A percentile compares a stretch with the other conserved stretches of the same genome.
Evolutionary conservation across 1,140 invertebrate species (phyloP).

Genomic region (Myzus persicae): DNA sequence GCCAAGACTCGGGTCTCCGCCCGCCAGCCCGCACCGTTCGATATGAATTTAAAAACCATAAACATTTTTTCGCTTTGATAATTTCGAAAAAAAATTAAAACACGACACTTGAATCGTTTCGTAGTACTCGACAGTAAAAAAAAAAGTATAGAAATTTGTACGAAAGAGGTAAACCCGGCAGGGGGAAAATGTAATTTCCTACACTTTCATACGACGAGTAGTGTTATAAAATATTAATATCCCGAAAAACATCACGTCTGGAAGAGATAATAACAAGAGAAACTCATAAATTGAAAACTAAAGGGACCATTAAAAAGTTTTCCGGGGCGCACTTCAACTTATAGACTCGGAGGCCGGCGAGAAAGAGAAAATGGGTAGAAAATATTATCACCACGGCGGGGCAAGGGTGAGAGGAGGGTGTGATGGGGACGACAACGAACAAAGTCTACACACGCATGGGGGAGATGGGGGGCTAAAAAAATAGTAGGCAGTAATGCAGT

Average conservation of each 20-base stretch:
- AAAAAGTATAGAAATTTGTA: background rate
- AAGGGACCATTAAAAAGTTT: slow-evolving; percentile 57
- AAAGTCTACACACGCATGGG: background rate
- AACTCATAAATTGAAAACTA: slow-evolving; percentile 57
- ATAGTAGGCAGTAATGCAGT: background rate
- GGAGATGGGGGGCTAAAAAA: background rate
- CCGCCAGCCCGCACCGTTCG: background rate
- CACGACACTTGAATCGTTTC: background rate
- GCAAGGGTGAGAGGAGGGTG: background rate
- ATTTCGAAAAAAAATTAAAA: background rate
- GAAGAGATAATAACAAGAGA: slow-evolving; percentile 46
- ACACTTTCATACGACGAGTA: background rate
- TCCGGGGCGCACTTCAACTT: slow-evolving; percentile 37
- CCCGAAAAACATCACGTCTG: slow-evolving; percentile 52
- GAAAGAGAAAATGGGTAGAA: background rate
- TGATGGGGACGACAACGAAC: background rate
- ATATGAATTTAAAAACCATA: background rate
- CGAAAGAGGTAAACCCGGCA: background rate
- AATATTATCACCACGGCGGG: background rate
- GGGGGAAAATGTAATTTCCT: slow-evolving; percentile 25
- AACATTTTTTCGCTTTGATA: background rate
- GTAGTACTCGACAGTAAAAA: background rate
- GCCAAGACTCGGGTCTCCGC: background rate
- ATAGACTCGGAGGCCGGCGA: background rate
- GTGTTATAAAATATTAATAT: slow-evolving; percentile 55